These are phyloP conservation scores for Steinernema feltiae DNA, from an alignment of 1,140 invertebrate species.

Conservation along the genomic window DNA sequence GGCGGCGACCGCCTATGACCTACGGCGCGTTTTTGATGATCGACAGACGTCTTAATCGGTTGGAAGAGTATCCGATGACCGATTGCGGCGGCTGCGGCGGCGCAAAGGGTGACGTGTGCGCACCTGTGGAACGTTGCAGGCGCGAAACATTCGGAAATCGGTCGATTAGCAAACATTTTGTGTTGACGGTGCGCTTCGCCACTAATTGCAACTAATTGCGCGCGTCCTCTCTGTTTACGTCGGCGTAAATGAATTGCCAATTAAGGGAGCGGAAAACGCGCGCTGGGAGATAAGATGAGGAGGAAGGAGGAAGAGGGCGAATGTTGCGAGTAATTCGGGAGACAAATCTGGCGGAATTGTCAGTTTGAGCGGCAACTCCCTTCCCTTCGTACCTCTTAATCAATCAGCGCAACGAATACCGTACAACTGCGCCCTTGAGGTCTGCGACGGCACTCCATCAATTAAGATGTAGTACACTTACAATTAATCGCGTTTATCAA, in stretches of 20 bases:
- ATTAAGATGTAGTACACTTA: not conserved
- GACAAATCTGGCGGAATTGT: too few relatives aligned
- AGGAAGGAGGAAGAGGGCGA: not conserved
- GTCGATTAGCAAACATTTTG: not conserved
- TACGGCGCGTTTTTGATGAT: slow-evolving; percentile 3
- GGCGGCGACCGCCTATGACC: not conserved
- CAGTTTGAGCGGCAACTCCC: too few relatives aligned
- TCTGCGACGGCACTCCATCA: not conserved
- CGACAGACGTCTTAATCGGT: not conserved
- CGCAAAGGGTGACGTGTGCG: not conserved
- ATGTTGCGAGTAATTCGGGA: not conserved
- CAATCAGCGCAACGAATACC: not conserved
- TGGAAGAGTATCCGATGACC: not conserved
- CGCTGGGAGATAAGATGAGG: not conserved
- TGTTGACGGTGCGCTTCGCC: not conserved
- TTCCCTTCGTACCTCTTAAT: too few relatives aligned
- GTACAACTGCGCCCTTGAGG: not conserved
- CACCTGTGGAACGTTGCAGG: not conserved
- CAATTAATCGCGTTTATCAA: slow-evolving; percentile 1
- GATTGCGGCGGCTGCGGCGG: not conserved
- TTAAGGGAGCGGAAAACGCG: not conserved
- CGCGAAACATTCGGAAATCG: not conserved
- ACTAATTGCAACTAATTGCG: not conserved
- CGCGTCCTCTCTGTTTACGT: not conserved
- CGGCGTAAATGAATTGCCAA: not conserved